Conservation (phyloP, 1,140 invertebrate species). For the Cephus cinctus region DNA sequence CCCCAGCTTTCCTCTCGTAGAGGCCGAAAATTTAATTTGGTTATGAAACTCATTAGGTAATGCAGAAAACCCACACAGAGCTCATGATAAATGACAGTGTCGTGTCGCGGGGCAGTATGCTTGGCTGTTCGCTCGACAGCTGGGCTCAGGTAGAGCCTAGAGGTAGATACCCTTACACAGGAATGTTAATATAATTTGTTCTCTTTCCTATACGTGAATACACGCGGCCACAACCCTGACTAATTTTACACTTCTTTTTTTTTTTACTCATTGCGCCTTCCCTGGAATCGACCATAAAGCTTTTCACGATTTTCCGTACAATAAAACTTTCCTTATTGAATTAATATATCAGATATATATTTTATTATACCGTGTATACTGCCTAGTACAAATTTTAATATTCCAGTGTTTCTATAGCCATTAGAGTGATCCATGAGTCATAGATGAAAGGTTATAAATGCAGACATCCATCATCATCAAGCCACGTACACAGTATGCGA, state of each 20-base stretch:
- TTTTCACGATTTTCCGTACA: too few relatives aligned
- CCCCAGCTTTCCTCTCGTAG: too few relatives aligned
- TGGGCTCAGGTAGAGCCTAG: conserved; percentile 32
- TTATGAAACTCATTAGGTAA: conserved; percentile 49
- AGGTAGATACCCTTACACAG: conserved; percentile 34
- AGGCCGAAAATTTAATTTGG: conserved; percentile 43
- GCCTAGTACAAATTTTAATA: too few relatives aligned
- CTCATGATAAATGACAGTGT: conserved; percentile 45
- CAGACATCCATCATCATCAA: conserved; percentile 20
- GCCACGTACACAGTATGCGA: conserved; percentile 5
- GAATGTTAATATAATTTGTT: conserved; percentile 47
- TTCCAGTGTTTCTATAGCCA: too few relatives aligned
- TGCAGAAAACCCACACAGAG: conserved; percentile 41
- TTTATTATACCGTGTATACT: too few relatives aligned
- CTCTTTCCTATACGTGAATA: conserved; percentile 10
- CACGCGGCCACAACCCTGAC: too few relatives aligned
- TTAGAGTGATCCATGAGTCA: too few relatives aligned
- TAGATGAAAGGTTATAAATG: conserved; percentile 23
- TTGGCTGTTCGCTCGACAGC: conserved; percentile 37
- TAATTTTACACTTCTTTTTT: too few relatives aligned
- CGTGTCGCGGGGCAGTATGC: conserved; percentile 42
- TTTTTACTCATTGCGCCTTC: too few relatives aligned
- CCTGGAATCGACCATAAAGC: too few relatives aligned
- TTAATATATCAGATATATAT: too few relatives aligned
- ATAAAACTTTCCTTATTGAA: too few relatives aligned